Evolutionary conservation across 2,888 invertebrate species (phyloP), one percentile per base, ranked within the genome.

Genomic region (Lasioglossum lativentre): DNA sequence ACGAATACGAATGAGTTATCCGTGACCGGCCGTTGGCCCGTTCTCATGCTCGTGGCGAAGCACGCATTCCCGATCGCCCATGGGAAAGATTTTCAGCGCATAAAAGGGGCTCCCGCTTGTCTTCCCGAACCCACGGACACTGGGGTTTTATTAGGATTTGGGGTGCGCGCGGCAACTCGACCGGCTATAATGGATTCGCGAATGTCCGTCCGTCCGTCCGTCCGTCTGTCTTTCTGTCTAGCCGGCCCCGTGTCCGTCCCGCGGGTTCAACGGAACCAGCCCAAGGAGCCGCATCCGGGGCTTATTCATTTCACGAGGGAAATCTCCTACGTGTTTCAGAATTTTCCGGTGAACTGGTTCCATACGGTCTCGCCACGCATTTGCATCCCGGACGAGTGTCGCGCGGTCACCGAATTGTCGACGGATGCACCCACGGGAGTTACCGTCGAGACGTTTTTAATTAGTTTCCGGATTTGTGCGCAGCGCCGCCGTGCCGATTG

Each of bases 1-100:
- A 74, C 84, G 85, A 90, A 90, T 90, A 84, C 87, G 87, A 91
- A 90, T 85, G 86, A 90, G 90, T 85, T 86, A 83, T 87, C 86
- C 87, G 86, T 81, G 77, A 74, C 74, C 78, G 78, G 70, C 66
- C 82, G 75, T 83, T 83, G 83, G 82, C 73, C 85, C 79, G 83
- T 79, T 66, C 85, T 10, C 23, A 23, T 38, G 72, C 83, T 86
- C 83, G 81, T 78, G 74, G 78, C 52, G 38, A 38, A 19, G 70
- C 83, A 80, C 84, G 87, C 88, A 89, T 88, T 87, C 89, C 86
- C 90, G 88, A 91, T 91, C 89, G 87, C 87, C 82, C 91, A 92
- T 92, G 92, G 92, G 92, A 92, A 92, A 90, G 90, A 91, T 92
- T 92, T 91, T 90, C 87, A 86, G 86, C 89, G 88, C 86, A 90